A percentile compares a stretch with the other conserved stretches of the same genome.
Conservation (phyloP, 30 jellyfish, hydroid and myxozoan species). For the Cassiopea andromeda region DNA sequence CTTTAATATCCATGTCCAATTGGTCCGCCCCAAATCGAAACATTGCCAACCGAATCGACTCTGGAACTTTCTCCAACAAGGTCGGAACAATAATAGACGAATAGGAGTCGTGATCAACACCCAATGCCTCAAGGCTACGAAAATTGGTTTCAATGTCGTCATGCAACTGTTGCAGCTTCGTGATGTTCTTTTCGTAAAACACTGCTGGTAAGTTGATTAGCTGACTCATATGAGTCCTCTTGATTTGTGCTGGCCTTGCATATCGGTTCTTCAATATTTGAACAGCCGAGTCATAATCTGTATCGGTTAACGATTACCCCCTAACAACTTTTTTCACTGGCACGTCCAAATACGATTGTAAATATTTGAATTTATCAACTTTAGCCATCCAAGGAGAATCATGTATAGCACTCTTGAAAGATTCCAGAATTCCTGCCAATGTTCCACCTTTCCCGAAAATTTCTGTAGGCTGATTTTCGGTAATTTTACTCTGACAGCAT, state of each 20-base stretch:
- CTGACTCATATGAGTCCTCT: conserved; percentile 47
- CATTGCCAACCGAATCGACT: conserved; percentile 19
- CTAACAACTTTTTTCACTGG: conserved; percentile 40
- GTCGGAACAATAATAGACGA: conserved; percentile 14
- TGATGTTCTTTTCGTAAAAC: conserved; percentile 19
- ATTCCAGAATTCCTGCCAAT: conserved; percentile 59
- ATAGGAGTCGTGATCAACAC: conserved; percentile 17
- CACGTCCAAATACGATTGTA: conserved; percentile 24
- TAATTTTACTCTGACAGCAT: conserved; percentile 8
- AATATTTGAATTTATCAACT: conserved; percentile 44
- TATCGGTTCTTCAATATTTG: too few species aligned
- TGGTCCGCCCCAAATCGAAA: conserved; percentile 1
- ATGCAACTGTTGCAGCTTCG: conserved; percentile 22
- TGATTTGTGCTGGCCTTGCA: too few species aligned
- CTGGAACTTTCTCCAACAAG: conserved; percentile 40
- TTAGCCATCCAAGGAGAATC: conserved; percentile 8
- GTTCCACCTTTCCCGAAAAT: conserved; percentile 33
- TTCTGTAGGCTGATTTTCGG: conserved; percentile 34
- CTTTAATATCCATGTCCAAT: conserved; percentile 1
- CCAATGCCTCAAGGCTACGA: conserved; percentile 30
- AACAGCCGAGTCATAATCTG: conserved; percentile 40
- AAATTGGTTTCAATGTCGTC: conserved; percentile 46
- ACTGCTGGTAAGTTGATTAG: conserved; percentile 16
- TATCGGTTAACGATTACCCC: conserved; percentile 45
- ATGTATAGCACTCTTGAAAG: conserved; percentile 53